These are phyloP conservation scores for Misgurnus mizolepis DNA, from an alignment of 2,113 vertebrate genomes.

Conservation along the genomic window DNA sequence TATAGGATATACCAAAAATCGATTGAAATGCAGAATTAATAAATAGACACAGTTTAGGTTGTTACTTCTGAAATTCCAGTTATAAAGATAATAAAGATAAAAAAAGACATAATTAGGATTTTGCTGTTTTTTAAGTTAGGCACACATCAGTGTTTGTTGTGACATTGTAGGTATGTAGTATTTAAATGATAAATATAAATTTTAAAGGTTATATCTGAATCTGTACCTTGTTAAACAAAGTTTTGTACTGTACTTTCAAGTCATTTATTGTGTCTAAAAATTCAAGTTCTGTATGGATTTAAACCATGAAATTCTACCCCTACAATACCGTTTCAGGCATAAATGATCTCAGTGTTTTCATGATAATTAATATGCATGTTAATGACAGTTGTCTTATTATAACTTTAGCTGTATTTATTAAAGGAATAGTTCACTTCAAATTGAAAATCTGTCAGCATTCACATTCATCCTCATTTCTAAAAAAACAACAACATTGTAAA, in stretches of 20 bases:
- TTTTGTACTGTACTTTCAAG: background rate
- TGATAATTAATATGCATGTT: background rate
- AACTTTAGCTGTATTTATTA: background rate
- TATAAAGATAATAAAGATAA: background rate
- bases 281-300: background rate
- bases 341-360: background rate
- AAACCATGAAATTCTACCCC: background rate
- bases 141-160: background rate
- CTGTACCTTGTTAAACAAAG: background rate
- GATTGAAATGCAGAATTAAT: background rate
- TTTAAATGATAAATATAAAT: background rate
- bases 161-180: slow-evolving; percentile 3
- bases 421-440: background rate
- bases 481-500: too few relatives aligned
- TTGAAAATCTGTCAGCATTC: background rate
- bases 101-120: background rate
- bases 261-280: background rate
- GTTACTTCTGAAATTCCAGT: background rate
- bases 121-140: background rate
- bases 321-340: background rate
- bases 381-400: background rate
- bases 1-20: background rate
- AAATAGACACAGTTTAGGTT: background rate
- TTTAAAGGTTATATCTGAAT: background rate
- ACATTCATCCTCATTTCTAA: background rate